These are phyloP conservation scores for Meriones psammophilus DNA, from an alignment of 2,797 vertebrate species.

Conservation along the genomic window DNA sequence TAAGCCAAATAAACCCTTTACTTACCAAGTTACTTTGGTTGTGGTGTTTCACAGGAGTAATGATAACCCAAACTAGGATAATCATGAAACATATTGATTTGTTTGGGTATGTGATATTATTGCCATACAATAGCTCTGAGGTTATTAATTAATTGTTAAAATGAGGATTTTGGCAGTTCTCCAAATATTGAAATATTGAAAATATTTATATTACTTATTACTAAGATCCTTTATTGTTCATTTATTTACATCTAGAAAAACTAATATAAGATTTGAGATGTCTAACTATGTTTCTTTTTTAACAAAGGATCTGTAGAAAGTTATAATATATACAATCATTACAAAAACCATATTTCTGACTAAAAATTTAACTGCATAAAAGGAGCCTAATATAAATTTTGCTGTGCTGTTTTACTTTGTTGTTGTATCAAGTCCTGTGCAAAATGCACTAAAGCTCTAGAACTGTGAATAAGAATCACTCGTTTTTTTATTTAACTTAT, in stretches of 20 bases:
- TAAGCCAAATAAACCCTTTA: background rate
- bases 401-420: background rate
- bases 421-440: background rate
- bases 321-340: background rate
- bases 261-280: background rate
- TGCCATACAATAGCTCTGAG: background rate
- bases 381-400: background rate
- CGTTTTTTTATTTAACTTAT: background rate
- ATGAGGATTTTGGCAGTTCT: background rate
- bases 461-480: background rate
- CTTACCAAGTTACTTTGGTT: background rate
- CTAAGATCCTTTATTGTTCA: background rate
- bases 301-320: background rate
- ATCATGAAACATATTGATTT: background rate
- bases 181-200: background rate
- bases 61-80: background rate
- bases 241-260: background rate
- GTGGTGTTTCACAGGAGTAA: background rate
- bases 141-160: background rate
- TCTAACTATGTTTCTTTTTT: background rate
- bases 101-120: background rate
- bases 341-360: background rate
- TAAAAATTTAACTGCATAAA: background rate
- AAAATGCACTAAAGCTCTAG: background rate
- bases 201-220: background rate